A percentile compares a stretch with the other conserved stretches of the same genome.
Conservation (phyloP, 1,140 invertebrate genomes). For the Pantala flavescens region DNA sequence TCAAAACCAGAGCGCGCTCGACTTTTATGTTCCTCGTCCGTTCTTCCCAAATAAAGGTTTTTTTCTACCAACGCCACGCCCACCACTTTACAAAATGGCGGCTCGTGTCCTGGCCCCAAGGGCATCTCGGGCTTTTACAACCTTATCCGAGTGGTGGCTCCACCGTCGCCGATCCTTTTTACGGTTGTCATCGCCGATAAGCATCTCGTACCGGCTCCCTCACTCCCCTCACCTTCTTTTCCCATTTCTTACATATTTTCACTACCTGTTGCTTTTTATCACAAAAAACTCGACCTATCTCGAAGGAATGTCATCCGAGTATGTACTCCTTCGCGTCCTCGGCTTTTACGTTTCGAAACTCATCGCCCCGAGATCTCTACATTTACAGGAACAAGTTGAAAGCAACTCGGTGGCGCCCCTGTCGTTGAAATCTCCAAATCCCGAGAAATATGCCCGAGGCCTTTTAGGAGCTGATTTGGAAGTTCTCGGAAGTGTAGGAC, state of each 20-base stretch:
- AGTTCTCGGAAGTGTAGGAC: too few relatives aligned
- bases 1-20: not conserved
- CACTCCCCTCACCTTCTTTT: not conserved
- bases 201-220: not conserved
- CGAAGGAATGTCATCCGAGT: not conserved
- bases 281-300: not conserved
- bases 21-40: not conserved
- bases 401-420: too few relatives aligned
- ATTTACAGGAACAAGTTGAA: not conserved
- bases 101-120: not conserved
- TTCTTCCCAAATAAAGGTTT: not conserved
- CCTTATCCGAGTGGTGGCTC: not conserved
- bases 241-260: not conserved
- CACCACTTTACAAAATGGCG: not conserved
- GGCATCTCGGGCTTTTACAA: not conserved
- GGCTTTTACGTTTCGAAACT: not conserved
- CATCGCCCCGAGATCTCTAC: not conserved
- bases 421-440: too few relatives aligned
- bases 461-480: too few relatives aligned
- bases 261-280: not conserved
- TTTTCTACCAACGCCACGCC: not conserved
- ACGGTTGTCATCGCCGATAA: slow-evolving; percentile 7
- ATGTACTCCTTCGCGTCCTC: not conserved
- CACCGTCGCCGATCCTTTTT: not conserved
- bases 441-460: too few relatives aligned